phyloP scores from a whole-genome alignment of 64 coral and sea anemone genomes.

The Montipora efflorescens region DNA sequence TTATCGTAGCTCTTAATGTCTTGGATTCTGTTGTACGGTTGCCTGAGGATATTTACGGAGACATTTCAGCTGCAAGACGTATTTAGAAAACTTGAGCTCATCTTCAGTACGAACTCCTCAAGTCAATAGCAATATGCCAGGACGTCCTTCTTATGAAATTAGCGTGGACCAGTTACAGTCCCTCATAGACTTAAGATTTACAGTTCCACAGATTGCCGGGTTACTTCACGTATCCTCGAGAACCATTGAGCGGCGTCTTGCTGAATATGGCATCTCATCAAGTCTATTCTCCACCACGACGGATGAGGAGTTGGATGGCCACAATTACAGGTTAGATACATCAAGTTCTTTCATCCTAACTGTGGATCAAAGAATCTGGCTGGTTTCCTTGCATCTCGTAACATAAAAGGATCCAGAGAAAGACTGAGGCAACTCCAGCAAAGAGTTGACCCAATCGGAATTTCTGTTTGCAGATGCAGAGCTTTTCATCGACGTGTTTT shows the following conservation, averaged over 20 bases:
- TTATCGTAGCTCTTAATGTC: not conserved
- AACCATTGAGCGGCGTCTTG: constrained; percentile 35
- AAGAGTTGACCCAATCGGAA: constrained; percentile 50
- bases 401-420: constrained; percentile 26
- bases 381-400: constrained; percentile 17
- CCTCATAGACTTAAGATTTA: too few species aligned
- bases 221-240: too few species aligned
- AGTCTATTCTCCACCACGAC: constrained; percentile 36
- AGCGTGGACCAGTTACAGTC: too few species aligned
- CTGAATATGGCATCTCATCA: constrained; percentile 34
- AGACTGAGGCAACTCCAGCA: not conserved
- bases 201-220: too few species aligned
- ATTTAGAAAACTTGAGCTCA: not conserved
- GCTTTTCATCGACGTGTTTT: not conserved
- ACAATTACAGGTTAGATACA: not conserved
- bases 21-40: constrained; percentile 23
- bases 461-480: constrained; percentile 29
- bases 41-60: not conserved
- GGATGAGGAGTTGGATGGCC: constrained; percentile 40
- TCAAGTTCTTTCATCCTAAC: constrained; percentile 49
- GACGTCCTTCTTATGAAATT: constrained; percentile 7
- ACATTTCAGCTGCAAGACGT: not conserved
- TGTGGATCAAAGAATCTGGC: constrained; percentile 55
- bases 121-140: not conserved
- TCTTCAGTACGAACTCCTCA: not conserved